These are phyloP conservation scores for Leptarthrus brevirostris DNA, from an alignment of 2,888 invertebrate species.

Conservation along the genomic window DNA sequence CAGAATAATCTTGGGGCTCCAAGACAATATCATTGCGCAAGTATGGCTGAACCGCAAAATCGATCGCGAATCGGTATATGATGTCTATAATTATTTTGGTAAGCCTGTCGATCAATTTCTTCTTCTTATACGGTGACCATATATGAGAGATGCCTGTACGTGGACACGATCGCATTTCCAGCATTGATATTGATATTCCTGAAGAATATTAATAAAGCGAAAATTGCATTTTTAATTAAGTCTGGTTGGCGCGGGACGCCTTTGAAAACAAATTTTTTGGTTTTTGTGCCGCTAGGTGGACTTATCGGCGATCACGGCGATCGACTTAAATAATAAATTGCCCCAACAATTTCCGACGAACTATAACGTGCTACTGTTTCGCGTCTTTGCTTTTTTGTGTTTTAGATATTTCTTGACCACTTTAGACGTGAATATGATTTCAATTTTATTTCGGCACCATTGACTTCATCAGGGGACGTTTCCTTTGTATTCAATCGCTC, in stretches of 20 bases:
- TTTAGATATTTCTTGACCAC: constrained; percentile 46
- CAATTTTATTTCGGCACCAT: constrained; percentile 51
- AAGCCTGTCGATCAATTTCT: constrained; percentile 30
- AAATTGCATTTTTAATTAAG: constrained; percentile 51
- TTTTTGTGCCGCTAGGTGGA: constrained; percentile 5
- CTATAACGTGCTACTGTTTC: constrained; percentile 9
- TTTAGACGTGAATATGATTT: constrained; percentile 50
- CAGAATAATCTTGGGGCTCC: background rate
- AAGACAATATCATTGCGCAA: constrained; percentile 30
- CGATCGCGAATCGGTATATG: constrained; percentile 29
- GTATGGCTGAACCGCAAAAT: constrained; percentile 42
- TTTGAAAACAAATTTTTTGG: constrained; percentile 37
- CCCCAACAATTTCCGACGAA: background rate
- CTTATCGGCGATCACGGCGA: constrained; percentile 37
- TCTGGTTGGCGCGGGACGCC: constrained; percentile 27
- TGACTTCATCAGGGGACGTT: constrained; percentile 13
- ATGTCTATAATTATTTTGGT: constrained; percentile 46
- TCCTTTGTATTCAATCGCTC: constrained; percentile 25
- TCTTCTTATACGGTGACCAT: constrained; percentile 27
- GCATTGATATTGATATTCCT: constrained; percentile 50
- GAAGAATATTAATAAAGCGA: constrained; percentile 49
- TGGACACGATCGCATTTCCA: constrained; percentile 50
- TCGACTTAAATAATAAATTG: constrained; percentile 48
- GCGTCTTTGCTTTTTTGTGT: constrained; percentile 14
- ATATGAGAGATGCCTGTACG: constrained; percentile 35